Evolutionary conservation across 1,140 invertebrate species (phyloP), one percentile per base, ranked within the genome.

Genomic region (Zophobas atratus): DNA sequence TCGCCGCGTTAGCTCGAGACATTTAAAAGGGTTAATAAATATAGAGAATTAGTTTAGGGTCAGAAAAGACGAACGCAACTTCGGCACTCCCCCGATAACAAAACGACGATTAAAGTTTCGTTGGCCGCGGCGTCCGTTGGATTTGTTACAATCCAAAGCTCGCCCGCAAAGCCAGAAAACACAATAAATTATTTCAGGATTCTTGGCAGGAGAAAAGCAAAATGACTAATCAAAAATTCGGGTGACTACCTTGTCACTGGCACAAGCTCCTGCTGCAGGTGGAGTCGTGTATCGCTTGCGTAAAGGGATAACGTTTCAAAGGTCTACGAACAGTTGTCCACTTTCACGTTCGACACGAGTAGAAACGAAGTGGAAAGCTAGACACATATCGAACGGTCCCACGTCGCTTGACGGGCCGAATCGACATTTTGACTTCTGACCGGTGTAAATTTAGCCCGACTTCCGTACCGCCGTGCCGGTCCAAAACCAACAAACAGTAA

Each of bases 201-300:
- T 56, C 55, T 73, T 73, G 49, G 49, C 39, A 72, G 6, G 41
- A 34, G 20, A 6, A n/a, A 32, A 6, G 51, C 8, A 73, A 73
- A 73, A 55, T 73, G 49, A 73, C 49, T 55, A 55, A 72, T 51
- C 51, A 72, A 53, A 53, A 53, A 72, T 72, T 51, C 49, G 49
- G n/a, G n/a, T 51, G 49, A 51, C 43, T 46, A 20, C 43, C 43
- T n/a, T 51, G 49, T 72, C 33, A 41, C 36, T 51, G 70, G 51
- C 51, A 51, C 70, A 49, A 39, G 46, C 5, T 70, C n/a, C 38
- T 63, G n/a, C 38, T 6, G 38, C n/a, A 33, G 38, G 57, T 6
- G 35, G 2, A n/a, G 33, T 33, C 6, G 5, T 2, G 34, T 43
- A 39, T 41, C 36, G 41, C 8, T 63, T 63, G 35, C 35, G 6